Percentiles rank a stretch among this genome's conserved stretches.
Conservation (phyloP, 2,888 invertebrate species). For the Barypeithes pellucidus region DNA sequence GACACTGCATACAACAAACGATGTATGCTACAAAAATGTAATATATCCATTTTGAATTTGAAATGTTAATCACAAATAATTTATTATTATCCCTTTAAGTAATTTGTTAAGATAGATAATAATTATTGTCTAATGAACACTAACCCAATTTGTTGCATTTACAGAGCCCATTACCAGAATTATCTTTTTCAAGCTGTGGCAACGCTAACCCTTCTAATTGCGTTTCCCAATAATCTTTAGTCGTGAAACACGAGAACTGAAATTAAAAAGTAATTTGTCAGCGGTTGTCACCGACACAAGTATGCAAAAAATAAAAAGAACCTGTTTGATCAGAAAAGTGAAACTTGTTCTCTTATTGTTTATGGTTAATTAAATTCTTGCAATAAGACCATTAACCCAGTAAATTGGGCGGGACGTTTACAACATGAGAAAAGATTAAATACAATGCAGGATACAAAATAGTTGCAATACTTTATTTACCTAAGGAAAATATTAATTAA, state of each 20-base stretch:
- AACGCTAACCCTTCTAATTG: too few relatives aligned
- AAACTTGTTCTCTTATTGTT: constrained; percentile 30
- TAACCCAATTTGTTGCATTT: too few relatives aligned
- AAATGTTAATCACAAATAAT: too few relatives aligned
- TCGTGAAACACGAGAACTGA: background rate
- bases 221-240: too few relatives aligned
- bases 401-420: constrained; percentile 33
- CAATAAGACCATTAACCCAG: constrained; percentile 37
- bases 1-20: too few relatives aligned
- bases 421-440: constrained; percentile 26
- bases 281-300: constrained; percentile 6
- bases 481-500: background rate
- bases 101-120: too few relatives aligned
- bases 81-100: too few relatives aligned
- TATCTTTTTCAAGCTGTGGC: too few relatives aligned
- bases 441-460: background rate
- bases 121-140: too few relatives aligned
- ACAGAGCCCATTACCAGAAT: too few relatives aligned
- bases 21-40: too few relatives aligned
- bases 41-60: too few relatives aligned
- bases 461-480: background rate
- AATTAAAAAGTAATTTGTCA: constrained; percentile 13
- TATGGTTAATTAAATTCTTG: constrained; percentile 34
- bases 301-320: constrained; percentile 1
- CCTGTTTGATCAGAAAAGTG: constrained; percentile 23